A percentile compares a stretch with the other conserved stretches of the same genome.
Conservation (phyloP, 2,797 vertebrate species). For the Sparus aurata region DNA sequence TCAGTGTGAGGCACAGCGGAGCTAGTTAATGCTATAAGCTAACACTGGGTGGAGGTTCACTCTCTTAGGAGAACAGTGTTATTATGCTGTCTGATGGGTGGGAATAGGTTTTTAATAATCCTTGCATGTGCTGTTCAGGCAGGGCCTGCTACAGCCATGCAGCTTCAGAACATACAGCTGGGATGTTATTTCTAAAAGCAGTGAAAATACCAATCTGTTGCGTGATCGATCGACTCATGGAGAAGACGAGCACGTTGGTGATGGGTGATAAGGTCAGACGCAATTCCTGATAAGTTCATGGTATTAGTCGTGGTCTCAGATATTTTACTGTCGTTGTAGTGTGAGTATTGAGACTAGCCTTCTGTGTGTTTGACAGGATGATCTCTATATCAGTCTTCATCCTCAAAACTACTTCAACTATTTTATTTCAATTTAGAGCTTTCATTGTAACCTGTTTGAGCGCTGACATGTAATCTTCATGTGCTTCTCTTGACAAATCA, state of each 20-base stretch:
- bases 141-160: background rate
- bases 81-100: conserved; percentile 3
- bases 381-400: background rate
- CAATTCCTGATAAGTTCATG: background rate
- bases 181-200: conserved; percentile 9
- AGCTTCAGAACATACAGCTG: background rate
- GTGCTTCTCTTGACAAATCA: background rate
- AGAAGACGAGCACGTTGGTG: background rate
- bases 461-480: background rate
- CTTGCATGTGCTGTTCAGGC: background rate
- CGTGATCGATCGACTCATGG: background rate
- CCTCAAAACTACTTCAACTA: background rate
- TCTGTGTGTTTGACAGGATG: background rate
- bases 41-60: conserved; percentile 35
- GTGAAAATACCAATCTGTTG: background rate
- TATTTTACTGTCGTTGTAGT: background rate
- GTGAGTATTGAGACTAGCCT: background rate
- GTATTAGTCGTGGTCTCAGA: background rate
- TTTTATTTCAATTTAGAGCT: background rate
- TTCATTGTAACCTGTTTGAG: background rate
- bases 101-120: background rate
- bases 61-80: conserved; percentile 30
- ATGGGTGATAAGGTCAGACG: conserved; percentile 47
- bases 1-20: conserved; percentile 45
- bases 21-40: conserved; percentile 69